Evolutionary conservation across 2,888 invertebrate species (phyloP), one percentile per base, ranked within the genome.

Genomic region (Zygogramma bicolorata): DNA sequence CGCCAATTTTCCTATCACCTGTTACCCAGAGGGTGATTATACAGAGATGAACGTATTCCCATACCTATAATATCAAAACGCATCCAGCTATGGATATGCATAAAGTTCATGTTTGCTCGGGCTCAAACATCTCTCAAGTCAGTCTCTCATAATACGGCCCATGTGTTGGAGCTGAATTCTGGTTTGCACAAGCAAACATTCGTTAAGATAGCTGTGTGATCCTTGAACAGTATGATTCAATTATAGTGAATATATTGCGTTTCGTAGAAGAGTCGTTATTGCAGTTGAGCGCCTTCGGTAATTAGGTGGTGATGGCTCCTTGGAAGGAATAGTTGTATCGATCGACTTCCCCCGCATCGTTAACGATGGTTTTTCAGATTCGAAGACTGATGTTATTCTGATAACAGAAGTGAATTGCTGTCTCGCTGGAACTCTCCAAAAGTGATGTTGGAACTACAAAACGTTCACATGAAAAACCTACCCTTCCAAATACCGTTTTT

Each of bases 31-130:
- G 25, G 27, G 53, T 25, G 13, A 53, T 53, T 27, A 53, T 25
- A n/a, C 53, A 27, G 27, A 15, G n/a, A 53, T 53, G 25, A 53
- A 53, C 53, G 22, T 27, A 5, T 53, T 53, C 53, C 53, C 53
- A 53, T 13, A 53, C 25, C 53, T 25, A 53, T 53, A 53, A 53
- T 53, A 53, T 53, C 53, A 53, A 53, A 53, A 53, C 53, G 13
- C n/a, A 22, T 13, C 13, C 53, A n/a, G 25, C 25, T 27, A 27
- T 53, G 25, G 25, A 53, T 53, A 53, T 53, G 53, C n/a, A 53
- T 53, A 7, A 25, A 53, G 25, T 53, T 25, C 18, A n/a, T 25
- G 53, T 53, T 22, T 53, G n/a, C 25, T 27, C 6, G 53, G 53
- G 13, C 15, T 27, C 10, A 25, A 53, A 53, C 53, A 53, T 53